Evolutionary conservation across 1,140 invertebrate genomes (phyloP), one percentile per base, ranked within the genome.

Genomic region (Drosophila sucinea): DNA sequence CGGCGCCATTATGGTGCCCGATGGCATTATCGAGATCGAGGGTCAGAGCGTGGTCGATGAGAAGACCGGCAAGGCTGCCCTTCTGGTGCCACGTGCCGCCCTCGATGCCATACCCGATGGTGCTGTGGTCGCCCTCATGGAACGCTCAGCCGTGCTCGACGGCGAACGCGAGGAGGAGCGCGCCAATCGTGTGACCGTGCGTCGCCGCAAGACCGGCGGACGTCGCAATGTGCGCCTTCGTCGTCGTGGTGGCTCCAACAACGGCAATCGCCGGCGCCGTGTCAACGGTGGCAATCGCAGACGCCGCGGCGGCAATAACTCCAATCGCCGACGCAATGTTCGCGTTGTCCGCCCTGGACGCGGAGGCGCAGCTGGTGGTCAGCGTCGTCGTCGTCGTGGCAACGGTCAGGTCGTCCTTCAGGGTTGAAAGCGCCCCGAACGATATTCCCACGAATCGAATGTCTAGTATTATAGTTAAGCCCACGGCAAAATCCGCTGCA

Each of bases 51-150:
- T 91, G 0, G 67, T 91, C 17, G 90, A 91, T 11, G 86, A 90
- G 79, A 91, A 91, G 63, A 91, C 90, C 0, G 90, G 90, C 66
- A 91, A 91, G 73, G 76, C 86, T 1, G 80, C 90, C 0, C 67
- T 91, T 0, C 57, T 91, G 4, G 90, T 91, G 66, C 90, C 90
- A 6, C 90, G 90, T 11, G 76, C 86, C 60, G 84, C 84, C 0
- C 75, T 91, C 35, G 84, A 91, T 41, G 77, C 86, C 75, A 91
- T 91, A n/a, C 90, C 90, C 54, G 83, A 91, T 27, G 90, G 90
- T 30, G 89, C 90, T 10, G 87, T 91, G 0, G 90, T 91, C 2
- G 90, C 90, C 1, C 71, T 91, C 1, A 89, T 91, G 86, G 90
- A 91, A 54, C 73, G 84, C 7, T 68, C 86, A 1, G 30, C 62